A percentile compares a stretch with the other conserved stretches of the same genome.
These are phyloP conservation scores for Acrocephalus scirpaceus DNA, from an alignment of 2,797 vertebrate genomes.

Conservation along the genomic window DNA sequence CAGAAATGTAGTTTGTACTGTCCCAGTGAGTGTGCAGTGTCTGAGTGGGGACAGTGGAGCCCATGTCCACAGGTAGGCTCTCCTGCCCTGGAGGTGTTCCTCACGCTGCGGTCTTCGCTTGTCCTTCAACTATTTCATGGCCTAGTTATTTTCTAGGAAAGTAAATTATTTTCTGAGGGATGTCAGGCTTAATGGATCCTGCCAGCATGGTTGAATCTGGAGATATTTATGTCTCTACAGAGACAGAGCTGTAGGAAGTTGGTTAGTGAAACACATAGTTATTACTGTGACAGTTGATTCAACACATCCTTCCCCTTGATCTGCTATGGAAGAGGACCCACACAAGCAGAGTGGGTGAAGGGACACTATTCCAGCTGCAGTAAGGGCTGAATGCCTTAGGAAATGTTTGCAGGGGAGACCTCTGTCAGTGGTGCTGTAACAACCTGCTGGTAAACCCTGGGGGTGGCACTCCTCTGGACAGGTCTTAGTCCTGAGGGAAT, in stretches of 20 bases:
- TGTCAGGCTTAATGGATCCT: not conserved
- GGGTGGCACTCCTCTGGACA: not conserved
- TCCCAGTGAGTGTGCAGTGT: constrained; percentile 88
- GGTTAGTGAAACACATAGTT: not conserved
- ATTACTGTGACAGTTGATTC: not conserved
- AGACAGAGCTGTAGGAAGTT: not conserved
- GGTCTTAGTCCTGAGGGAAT: not conserved
- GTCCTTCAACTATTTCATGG: not conserved
- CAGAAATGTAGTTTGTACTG: constrained; percentile 89
- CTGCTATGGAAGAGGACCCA: fast-evolving
- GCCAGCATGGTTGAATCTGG: not conserved
- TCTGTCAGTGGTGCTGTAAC: not conserved
- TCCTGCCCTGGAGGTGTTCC: not conserved
- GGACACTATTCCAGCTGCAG: not conserved
- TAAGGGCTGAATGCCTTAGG: not conserved
- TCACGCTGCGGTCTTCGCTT: not conserved
- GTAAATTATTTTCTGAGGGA: constrained; percentile 13
- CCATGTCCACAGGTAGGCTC: constrained; percentile 85
- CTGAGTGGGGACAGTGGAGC: constrained; percentile 91
- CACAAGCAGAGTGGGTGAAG: not conserved
- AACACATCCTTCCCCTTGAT: not conserved
- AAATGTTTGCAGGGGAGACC: not conserved
- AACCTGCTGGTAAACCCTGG: not conserved
- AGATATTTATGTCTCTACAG: constrained; percentile 20
- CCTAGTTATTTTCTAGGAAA: not conserved